A percentile compares a stretch with the other conserved stretches of the same genome.
Evolutionary conservation across 2,113 vertebrate species (phyloP).

Genomic region (Philantomba maxwellii): DNA sequence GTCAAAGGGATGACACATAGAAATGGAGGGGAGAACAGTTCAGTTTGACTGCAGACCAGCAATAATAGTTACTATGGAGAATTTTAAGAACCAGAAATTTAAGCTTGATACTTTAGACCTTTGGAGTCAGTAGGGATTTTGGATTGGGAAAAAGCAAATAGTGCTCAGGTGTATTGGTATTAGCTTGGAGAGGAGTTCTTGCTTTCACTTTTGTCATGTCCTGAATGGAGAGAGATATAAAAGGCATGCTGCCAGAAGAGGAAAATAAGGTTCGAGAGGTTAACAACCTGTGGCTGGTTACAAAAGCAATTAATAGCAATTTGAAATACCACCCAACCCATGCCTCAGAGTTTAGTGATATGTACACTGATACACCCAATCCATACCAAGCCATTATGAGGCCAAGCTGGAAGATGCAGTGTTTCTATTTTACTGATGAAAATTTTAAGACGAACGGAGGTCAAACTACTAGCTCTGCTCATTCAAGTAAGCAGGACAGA

Average conservation of each 20-base stretch:
- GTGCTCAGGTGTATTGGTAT: background rate
- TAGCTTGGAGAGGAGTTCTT: background rate
- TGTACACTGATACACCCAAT: rapidly evolving
- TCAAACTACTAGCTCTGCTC: background rate
- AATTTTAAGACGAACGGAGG: background rate
- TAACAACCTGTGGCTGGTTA: background rate
- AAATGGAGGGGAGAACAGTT: background rate
- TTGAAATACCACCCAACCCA: background rate
- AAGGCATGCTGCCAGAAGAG: background rate
- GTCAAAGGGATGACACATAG: background rate
- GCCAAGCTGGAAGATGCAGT: background rate
- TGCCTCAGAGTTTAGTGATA: background rate
- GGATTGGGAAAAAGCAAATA: background rate
- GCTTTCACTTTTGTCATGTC: background rate
- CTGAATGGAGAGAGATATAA: background rate
- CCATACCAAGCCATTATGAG: background rate
- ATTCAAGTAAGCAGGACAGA: background rate
- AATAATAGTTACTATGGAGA: background rate
- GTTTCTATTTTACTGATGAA: background rate
- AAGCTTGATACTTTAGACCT: background rate
- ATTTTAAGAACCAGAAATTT: background rate
- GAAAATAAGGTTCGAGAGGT: background rate
- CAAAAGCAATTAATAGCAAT: background rate
- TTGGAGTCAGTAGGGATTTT: background rate
- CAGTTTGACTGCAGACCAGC: background rate